Base-by-base conservation (phyloP, 2,888 invertebrate species). In the Isoperla grammatica region DNA sequence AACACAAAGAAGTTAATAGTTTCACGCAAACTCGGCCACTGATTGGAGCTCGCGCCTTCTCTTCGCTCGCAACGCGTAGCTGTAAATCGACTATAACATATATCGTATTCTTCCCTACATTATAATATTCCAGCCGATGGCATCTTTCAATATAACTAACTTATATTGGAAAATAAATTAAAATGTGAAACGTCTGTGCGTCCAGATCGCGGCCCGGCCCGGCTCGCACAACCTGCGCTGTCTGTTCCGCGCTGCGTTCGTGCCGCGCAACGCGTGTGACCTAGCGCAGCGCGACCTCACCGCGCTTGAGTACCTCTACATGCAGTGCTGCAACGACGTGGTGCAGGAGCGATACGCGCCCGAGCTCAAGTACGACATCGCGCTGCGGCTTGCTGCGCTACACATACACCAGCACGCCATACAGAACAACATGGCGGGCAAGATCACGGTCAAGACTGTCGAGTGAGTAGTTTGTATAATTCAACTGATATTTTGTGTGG, bases 321-420 rank as follows among this genome's bases (percentile, higher is more conserved):
- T 86, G 73, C 94, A 94, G 77, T 93, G 94, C 74, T 93, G 94
- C 73, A 95, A 94, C 72, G 95, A 95, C 75, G 93, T 95, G 12
- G 88, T 92, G 0, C 90, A 93, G 71, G 95, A 95, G 70, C 75
- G 94, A 62, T 94, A 93, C 73, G 87, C 93, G 0, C 91, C 92
- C 0, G 95, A 95, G 71, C 79, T 95, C 66, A 87, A 88, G 70
- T 90, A 92, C 43, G 95, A 95, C 68, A 87, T 89, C 17, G 92
- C 93, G 19, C 73, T 95, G 62, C 80, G 93, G 54, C 76, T 95
- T 67, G 92, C 94, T 0, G 93, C 95, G 0, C 76, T 95, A 57
- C 94, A 95, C 69, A 90, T 95, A 75, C 92, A 93, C 70, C 94
- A 95, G 70, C 92, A 94, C 71, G 89, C 90, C 12, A 74, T 90